Base-by-base conservation (phyloP, 2,113 vertebrate species). In the Corythoichthys intestinalis region DNA sequence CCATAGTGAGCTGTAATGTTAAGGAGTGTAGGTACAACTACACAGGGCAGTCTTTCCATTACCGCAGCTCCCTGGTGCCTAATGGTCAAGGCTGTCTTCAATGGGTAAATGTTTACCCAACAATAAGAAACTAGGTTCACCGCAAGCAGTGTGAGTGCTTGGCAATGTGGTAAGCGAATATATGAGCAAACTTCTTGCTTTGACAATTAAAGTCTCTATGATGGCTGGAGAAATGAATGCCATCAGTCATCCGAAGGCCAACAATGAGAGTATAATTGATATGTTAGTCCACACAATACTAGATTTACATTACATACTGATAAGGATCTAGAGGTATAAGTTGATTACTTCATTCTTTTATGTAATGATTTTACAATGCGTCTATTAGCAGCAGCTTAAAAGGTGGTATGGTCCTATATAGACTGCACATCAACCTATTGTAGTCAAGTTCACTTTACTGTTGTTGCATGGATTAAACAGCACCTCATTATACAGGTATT, bases 21-120 rank as follows among this genome's bases (percentile, higher is more conserved):
- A 85, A 84, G 76, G 76, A 75, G 78, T 76, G 77, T 81, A 79
- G 66, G 80, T 76, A 65, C 71, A 82, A 77, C 82, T 88, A 79
- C 82, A 81, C 73, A 53, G 75, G 79, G 81, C 68, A 74, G 72
- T 73, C 71, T 83, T 91, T 91, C 86, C 84, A 88, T 87, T 90
- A 89, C 79, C 68, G 50, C 75, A 76, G 75, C 66, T 88, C 83
- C 82, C 84, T 66, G 54, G 78, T 60, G 72, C 74, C 74, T 90
- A 89, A 91, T 90, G 82, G 86, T 86, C 84, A 85, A 76, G 75
- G 65, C 57, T 44, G 68, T 85, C 83, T 88, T 84, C 71, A 54
- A 76, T 78, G 81, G 76, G 78, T 83, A 82, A 89, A 91, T 88
- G 84, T 88, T 90, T 90, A 88, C 75, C 83, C 79, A 77, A 71